phyloP scores from a whole-genome alignment of 2,888 invertebrate species.

The Cryptus viduatorius region DNA sequence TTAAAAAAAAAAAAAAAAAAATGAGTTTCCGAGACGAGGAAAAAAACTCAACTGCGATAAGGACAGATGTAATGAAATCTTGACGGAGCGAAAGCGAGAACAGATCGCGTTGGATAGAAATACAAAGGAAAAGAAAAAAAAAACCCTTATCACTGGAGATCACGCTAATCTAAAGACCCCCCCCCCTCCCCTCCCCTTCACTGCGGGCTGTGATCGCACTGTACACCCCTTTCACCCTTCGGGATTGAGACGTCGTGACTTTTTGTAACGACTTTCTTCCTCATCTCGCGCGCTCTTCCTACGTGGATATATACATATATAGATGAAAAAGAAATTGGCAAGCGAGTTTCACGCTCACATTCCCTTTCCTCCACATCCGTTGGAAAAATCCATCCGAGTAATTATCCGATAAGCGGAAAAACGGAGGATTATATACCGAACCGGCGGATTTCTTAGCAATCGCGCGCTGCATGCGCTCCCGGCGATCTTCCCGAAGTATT shows the following conservation, averaged over 20 bases:
- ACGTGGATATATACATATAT: slow-evolving; percentile 8
- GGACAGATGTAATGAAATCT: slow-evolving; percentile 41
- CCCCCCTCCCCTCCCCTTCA: slow-evolving; percentile 73
- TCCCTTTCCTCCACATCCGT: slow-evolving; percentile 26
- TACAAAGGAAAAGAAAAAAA: slow-evolving; percentile 69
- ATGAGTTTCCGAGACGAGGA: slow-evolving; percentile 51
- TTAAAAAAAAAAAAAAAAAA: slow-evolving; percentile 17
- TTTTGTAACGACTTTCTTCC: slow-evolving; percentile 80
- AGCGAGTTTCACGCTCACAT: slow-evolving; percentile 19
- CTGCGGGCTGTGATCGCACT: slow-evolving; percentile 42
- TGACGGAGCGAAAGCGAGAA: slow-evolving; percentile 26
- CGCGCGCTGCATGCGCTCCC: too few relatives aligned
- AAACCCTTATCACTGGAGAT: slow-evolving; percentile 83
- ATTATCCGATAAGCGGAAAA: slow-evolving; percentile 81
- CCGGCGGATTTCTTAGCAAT: too few relatives aligned
- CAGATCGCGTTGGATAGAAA: slow-evolving; percentile 43
- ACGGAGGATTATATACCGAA: slow-evolving; percentile 66
- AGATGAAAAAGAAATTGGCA: background rate
- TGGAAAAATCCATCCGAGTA: slow-evolving; percentile 76
- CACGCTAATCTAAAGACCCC: slow-evolving; percentile 83
- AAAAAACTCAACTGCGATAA: slow-evolving; percentile 56
- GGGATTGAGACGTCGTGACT: slow-evolving; percentile 78
- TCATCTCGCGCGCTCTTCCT: slow-evolving; percentile 10
- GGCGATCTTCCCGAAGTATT: too few relatives aligned
- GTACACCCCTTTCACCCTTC: slow-evolving; percentile 63